phyloP scores from a whole-genome alignment of 1,140 invertebrate genomes.

The Antheraea mylitta region DNA sequence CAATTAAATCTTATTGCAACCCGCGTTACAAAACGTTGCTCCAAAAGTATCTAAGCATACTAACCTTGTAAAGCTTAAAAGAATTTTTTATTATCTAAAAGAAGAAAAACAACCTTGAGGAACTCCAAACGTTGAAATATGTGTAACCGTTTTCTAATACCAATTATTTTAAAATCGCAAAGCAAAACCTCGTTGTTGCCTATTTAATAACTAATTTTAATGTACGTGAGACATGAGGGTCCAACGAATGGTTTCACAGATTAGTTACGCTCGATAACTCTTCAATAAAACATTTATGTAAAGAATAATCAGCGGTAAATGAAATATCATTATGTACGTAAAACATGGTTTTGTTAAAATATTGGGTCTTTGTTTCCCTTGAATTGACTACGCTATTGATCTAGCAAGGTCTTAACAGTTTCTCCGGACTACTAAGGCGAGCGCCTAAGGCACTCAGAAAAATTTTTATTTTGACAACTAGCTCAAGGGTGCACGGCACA shows the following conservation, averaged over 20 bases:
- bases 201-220: conserved; percentile 11
- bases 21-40: no score
- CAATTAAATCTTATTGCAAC: no score
- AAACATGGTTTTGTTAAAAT: no score
- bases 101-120: background rate
- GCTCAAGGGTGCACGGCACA: no score
- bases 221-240: conserved; percentile 6
- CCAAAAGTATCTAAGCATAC: no score
- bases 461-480: no score
- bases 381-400: no score
- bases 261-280: conserved; percentile 9
- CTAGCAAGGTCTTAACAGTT: no score
- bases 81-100: background rate
- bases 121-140: conserved; percentile 9
- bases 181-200: conserved; percentile 1
- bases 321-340: background rate
- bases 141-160: background rate
- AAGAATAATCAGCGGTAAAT: background rate
- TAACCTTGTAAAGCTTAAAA: no score
- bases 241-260: conserved; percentile 6
- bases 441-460: no score
- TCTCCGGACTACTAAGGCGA: no score
- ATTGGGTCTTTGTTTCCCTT: no score
- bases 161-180: background rate
- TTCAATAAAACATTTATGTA: background rate